Conservation (phyloP, 2,797 vertebrate genomes). For the Macropodus opercularis region DNA sequence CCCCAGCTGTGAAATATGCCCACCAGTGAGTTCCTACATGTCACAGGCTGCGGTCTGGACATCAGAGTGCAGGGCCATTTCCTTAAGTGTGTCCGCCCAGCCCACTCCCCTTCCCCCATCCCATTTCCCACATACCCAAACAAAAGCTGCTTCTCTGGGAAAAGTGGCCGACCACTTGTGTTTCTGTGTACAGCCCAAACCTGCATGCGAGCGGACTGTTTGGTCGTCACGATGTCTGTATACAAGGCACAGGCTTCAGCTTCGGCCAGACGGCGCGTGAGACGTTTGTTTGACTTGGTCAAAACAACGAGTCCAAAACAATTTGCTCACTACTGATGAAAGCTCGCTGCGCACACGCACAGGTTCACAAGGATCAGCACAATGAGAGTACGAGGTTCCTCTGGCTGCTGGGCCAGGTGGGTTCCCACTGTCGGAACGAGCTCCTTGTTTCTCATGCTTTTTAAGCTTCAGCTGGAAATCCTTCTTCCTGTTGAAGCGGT, state of each 20-base stretch:
- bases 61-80: constrained; percentile 68
- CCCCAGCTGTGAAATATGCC: constrained; percentile 50
- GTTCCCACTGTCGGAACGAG: constrained; percentile 6
- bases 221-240: constrained; percentile 29
- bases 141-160: constrained; percentile 71
- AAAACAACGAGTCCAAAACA: constrained; percentile 21
- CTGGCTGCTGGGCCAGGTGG: too few relatives aligned
- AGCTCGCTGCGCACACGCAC: constrained; percentile 25
- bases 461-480: constrained; percentile 14
- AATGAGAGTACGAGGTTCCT: too few relatives aligned
- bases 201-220: constrained; percentile 22
- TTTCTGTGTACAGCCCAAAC: constrained; percentile 12
- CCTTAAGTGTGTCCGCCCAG: constrained; percentile 56
- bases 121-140: constrained; percentile 74
- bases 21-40: constrained; percentile 41
- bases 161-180: constrained; percentile 57
- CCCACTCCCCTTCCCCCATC: constrained; percentile 9
- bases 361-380: constrained; percentile 1
- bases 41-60: constrained; percentile 59
- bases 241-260: constrained; percentile 29
- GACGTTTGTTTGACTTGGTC: constrained; percentile 12
- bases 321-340: neutral
- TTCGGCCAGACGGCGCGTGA: neutral
- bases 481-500: constrained; percentile 18
- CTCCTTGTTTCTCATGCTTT: constrained; percentile 1